These are phyloP conservation scores for Ranitomeya variabilis DNA, from an alignment of 2,113 vertebrate genomes.

Conservation along the genomic window DNA sequence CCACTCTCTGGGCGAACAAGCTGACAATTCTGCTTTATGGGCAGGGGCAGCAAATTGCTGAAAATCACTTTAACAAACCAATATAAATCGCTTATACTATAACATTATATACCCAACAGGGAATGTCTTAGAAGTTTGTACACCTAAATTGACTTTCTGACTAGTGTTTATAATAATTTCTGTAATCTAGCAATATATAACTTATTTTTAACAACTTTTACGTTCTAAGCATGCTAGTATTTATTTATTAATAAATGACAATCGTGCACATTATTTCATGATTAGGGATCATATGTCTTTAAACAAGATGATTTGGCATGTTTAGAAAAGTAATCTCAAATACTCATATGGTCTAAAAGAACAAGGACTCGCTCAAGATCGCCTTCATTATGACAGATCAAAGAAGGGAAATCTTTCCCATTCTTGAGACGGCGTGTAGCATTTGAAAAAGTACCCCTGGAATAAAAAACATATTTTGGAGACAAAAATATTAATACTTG, in stretches of 20 bases:
- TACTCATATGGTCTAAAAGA: background rate
- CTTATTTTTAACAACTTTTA: background rate
- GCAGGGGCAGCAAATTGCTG: background rate
- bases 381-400: background rate
- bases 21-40: background rate
- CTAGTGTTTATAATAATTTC: background rate
- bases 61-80: background rate
- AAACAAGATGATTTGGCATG: background rate
- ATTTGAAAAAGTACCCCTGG: too few relatives aligned
- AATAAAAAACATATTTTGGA: too few relatives aligned
- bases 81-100: background rate
- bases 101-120: background rate
- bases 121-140: background rate
- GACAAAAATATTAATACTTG: too few relatives aligned
- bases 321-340: background rate
- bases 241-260: background rate
- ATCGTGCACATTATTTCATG: background rate
- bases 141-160: background rate
- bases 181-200: background rate
- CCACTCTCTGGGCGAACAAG: background rate
- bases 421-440: too few relatives aligned
- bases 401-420: too few relatives aligned
- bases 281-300: too few relatives aligned
- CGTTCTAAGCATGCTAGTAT: background rate
- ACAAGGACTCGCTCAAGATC: background rate